Conservation (phyloP, 2,797 vertebrate genomes). For the Miichthys miiuy region DNA sequence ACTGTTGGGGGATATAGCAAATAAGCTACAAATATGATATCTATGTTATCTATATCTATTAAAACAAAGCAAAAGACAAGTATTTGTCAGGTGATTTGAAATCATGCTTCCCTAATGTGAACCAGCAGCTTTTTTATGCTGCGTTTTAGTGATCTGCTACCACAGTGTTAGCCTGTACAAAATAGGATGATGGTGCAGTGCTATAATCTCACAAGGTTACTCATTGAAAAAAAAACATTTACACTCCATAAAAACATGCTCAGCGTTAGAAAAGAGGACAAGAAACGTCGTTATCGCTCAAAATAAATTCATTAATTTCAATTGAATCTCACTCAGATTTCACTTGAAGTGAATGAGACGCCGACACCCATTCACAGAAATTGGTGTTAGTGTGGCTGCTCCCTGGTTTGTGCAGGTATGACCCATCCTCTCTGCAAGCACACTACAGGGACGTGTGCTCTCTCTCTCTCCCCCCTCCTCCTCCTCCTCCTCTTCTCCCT, state of each 20-base stretch:
- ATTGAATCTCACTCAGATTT: slow-evolving; percentile 3
- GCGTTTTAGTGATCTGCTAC: background rate
- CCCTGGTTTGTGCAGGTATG: slow-evolving; percentile 11
- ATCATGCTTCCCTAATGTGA: background rate
- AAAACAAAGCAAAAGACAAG: background rate
- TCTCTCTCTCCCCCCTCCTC: background rate
- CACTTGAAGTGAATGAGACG: slow-evolving; percentile 4
- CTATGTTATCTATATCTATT: too few relatives aligned
- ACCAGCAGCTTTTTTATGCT: background rate
- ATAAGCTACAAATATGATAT: background rate
- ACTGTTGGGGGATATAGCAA: background rate
- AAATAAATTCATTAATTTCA: background rate
- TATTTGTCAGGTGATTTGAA: background rate
- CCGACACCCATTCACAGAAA: background rate
- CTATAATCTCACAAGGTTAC: background rate
- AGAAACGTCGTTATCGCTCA: background rate
- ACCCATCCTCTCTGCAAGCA: slow-evolving; percentile 5
- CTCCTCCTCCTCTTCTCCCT: background rate
- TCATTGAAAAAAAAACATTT: background rate
- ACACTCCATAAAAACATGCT: background rate
- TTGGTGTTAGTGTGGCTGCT: background rate
- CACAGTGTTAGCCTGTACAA: background rate
- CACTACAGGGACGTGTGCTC: background rate
- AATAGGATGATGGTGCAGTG: background rate
- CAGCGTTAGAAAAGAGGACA: background rate